Base-by-base conservation (phyloP, 2,888 invertebrate species). In the Ischnus inquisitorius region DNA sequence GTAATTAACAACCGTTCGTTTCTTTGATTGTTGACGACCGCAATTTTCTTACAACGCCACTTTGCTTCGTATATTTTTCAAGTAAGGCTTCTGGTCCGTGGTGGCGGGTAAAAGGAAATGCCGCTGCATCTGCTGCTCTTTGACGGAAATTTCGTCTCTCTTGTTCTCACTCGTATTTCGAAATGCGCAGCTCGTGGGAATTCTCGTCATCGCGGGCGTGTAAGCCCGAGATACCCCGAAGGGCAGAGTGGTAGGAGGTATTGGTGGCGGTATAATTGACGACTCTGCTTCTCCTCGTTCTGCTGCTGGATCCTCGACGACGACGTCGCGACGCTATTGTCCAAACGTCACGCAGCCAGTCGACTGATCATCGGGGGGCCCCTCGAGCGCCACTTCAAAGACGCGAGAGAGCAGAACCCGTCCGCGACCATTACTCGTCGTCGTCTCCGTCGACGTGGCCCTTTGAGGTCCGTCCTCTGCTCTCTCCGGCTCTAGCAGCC, bases 281-380 rank as follows among this genome's bases (percentile, higher is more conserved):
- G 83, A 80, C 76, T 68, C 62, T 80, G 83, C 54, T 84, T 64
- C 81, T 76, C 69, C 43, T 62, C 76, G 60, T 62, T 79, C 71
- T 39, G 75, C 77, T 64, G 74, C 84, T 74, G 83, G 75, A 25
- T 76, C 71, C 83, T 34, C 77, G 62, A 41, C 64, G 62, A 71
- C 71, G 72, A 80, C 80, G 77, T 78, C 80, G 54, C 83, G 77
- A 84, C 80, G 77, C 83, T 84, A 84, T 84, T 81, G 84, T 84
- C 84, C 84, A 81, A 84, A 84, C 81, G 84, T 84, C 84, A 81
- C 81, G 81, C 80, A 84, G 81, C 74, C 84, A 78, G 84, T 65
- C 81, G 84, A 81, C 84, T 81, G 84, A 84, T 84, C 81, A 84
- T 84, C 69, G 74, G 72, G 72, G 72, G 75, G 69, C 62, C 60